phyloP scores from a whole-genome alignment of 2,113 vertebrate genomes.

The Mungos mungo region DNA sequence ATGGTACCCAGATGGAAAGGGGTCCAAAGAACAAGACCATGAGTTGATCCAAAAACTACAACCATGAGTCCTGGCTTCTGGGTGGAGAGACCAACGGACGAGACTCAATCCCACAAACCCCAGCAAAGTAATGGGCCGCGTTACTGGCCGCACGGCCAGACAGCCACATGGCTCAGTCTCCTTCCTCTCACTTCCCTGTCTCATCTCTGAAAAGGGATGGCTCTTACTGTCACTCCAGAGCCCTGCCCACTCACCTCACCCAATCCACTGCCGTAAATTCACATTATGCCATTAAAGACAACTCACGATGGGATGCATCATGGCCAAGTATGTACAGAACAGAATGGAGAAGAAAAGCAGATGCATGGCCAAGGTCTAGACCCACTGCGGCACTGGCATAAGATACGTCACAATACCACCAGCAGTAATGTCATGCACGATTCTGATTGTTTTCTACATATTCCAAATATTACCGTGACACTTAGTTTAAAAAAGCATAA shows the following conservation, averaged over 20 bases:
- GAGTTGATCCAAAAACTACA: neutral
- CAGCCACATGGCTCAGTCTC: neutral
- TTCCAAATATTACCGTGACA: neutral
- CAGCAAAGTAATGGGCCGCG: rapidly evolving
- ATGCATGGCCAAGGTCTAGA: neutral
- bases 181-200: neutral
- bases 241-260: neutral
- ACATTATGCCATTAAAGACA: neutral
- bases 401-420: neutral
- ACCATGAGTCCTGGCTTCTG: neutral
- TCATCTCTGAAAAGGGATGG: neutral
- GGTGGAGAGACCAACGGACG: neutral
- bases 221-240: neutral
- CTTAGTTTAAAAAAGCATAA: neutral
- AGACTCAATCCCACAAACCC: neutral
- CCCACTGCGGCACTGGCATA: neutral
- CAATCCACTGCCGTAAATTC: neutral
- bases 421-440: neutral
- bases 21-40: no score
- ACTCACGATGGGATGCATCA: neutral
- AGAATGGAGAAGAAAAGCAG: neutral
- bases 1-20: no score
- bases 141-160: rapidly evolving
- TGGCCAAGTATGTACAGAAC: neutral
- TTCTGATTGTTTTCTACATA: neutral